Evolutionary conservation across 1,140 invertebrate genomes (phyloP).

Genomic region (Hyphantria cunea): DNA sequence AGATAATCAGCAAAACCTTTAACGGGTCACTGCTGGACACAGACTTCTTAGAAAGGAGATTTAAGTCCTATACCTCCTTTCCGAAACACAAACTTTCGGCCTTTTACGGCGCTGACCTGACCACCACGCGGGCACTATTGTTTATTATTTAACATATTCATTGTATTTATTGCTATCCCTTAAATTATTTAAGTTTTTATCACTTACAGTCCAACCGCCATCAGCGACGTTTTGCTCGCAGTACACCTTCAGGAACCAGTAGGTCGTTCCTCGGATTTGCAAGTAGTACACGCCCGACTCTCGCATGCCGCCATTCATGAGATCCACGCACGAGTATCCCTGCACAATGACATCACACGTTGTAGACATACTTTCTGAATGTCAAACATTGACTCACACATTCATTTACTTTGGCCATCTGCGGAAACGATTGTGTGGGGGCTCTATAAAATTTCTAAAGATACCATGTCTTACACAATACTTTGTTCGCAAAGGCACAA

Average conservation of each 20-base stretch:
- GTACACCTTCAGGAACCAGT: conserved; percentile 95
- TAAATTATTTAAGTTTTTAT: too few relatives aligned
- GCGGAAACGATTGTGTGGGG: conserved; percentile 7
- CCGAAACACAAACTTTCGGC: too few relatives aligned
- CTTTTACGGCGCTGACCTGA: too few relatives aligned
- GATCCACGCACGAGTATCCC: conserved; percentile 93
- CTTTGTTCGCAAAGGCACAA: conserved; percentile 19
- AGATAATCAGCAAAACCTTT: too few relatives aligned
- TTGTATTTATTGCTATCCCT: too few relatives aligned
- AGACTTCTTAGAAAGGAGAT: too few relatives aligned
- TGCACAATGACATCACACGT: conserved; percentile 69
- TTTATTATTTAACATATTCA: too few relatives aligned
- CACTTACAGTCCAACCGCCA: conserved; percentile 96
- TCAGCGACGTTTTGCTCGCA: conserved; percentile 95
- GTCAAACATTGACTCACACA: neutral
- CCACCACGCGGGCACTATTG: too few relatives aligned
- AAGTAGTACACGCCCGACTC: conserved; percentile 94
- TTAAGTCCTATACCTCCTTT: too few relatives aligned
- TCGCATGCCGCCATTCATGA: conserved; percentile 91
- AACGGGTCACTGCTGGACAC: too few relatives aligned
- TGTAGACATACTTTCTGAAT: conserved; percentile 18
- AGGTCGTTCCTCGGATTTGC: conserved; percentile 93
- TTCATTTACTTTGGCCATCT: conserved; percentile 18
- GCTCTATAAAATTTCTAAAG: conserved; percentile 13
- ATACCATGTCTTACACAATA: conserved; percentile 10